Evolutionary conservation across 1,140 invertebrate genomes (phyloP).

Genomic region (Lordiphosa stackelbergi): DNA sequence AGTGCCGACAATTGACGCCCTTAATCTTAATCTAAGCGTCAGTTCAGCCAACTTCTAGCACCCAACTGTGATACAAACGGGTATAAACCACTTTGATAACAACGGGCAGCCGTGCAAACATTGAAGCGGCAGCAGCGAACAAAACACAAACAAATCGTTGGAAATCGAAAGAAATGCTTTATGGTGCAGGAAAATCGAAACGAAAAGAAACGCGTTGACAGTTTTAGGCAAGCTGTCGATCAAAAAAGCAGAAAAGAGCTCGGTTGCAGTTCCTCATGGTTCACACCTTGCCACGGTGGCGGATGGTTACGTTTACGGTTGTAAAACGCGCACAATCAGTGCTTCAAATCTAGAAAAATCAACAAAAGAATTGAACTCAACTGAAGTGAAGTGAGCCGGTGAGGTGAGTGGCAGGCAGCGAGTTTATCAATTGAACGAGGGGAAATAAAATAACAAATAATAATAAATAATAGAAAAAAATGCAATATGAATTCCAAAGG

Average conservation of each 20-base stretch:
- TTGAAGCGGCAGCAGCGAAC: constrained; percentile 5
- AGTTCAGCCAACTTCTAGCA: constrained; percentile 21
- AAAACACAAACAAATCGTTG: constrained; percentile 67
- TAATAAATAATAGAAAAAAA: constrained; percentile 41
- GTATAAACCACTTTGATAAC: constrained; percentile 25
- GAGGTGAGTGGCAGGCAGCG: constrained; percentile 37
- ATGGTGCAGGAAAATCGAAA: constrained; percentile 32
- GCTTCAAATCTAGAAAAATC: constrained; percentile 73
- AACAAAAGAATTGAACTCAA: constrained; percentile 64
- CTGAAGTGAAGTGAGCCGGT: constrained; percentile 35
- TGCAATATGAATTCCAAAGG: constrained; percentile 12
- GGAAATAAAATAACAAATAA: constrained; percentile 37
- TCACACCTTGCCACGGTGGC: constrained; percentile 54
- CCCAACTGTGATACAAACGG: constrained; percentile 41
- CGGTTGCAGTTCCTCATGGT: constrained; percentile 36
- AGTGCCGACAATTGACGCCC: constrained; percentile 35
- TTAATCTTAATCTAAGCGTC: constrained; percentile 72
- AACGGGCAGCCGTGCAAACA: constrained; percentile 57
- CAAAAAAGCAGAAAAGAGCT: constrained; percentile 39
- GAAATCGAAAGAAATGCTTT: constrained; percentile 59
- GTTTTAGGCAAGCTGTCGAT: constrained; percentile 75
- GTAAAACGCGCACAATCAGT: constrained; percentile 70
- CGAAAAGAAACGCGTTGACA: constrained; percentile 63
- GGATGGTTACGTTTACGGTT: constrained; percentile 26
- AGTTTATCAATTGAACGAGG: constrained; percentile 35